Base-by-base conservation (phyloP, 2,113 vertebrate genomes). In the Rhagologus leucostigma region DNA sequence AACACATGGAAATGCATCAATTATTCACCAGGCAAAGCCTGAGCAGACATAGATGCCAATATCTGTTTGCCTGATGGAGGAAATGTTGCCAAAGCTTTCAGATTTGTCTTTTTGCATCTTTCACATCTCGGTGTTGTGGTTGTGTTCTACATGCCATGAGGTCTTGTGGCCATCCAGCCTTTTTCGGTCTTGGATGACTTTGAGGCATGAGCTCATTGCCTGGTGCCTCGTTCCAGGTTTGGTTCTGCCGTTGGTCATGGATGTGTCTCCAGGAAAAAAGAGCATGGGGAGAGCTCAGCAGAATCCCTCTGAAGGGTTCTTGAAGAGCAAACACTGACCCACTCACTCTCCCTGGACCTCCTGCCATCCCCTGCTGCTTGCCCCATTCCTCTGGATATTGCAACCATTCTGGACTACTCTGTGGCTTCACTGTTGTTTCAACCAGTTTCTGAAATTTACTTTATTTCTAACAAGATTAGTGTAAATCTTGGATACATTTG, bases 1-100 rank as follows among this genome's bases (percentile, higher is more conserved):
- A 98, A 33, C 95, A 90, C 87, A 71, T 6, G 20, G 82, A 42
- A 62, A 68, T 29, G 23, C 80, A 97, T 98, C 87, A 94, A 93
- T 98, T 96, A 98, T 98, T 98, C 90, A 97, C 77, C 30, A 89
- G 91, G 94, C 91, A 88, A 96, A 92, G 95, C 88, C 95, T 94
- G 78, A 95, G 87, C 95, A 97, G 97, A 94, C 88, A 20, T 6
- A 59, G 67, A 81, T 96, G 95, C 89, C 94, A 96, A 95, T 93
- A 94, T 64, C 79, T 95, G 67, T 95, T 96, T 97, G 80, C 59
- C 85, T 95, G 69, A 89, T 84, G 91, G 75, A 13, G 49, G 60
- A 77, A 30, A 74, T 73, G 49, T 59, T 68, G 68, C 80, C 76
- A 84, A 80, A 27, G 23, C 83, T 67, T 94, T 93, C 64, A 52